A percentile compares a stretch with the other conserved stretches of the same genome.
Conservation (phyloP, 2,113 vertebrate genomes). For the Gambusia affinis region DNA sequence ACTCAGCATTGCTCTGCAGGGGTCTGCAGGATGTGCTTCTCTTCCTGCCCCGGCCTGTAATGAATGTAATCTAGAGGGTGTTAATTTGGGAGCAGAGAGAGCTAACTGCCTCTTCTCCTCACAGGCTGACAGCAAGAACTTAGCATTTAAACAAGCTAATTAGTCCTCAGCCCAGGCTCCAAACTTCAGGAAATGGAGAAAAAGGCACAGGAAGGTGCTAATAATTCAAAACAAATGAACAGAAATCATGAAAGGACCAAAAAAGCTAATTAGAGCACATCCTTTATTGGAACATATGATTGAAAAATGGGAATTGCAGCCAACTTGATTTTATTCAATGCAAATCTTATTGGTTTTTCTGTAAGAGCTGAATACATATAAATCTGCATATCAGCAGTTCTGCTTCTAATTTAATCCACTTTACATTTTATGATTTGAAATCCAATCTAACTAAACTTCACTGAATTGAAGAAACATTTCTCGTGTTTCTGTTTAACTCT, state of each 20-base stretch:
- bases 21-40: conserved; percentile 31
- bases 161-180: conserved; percentile 13
- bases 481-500: not conserved
- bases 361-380: not conserved
- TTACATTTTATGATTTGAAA: not conserved
- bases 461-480: not conserved
- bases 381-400: not conserved
- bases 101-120: conserved; percentile 38
- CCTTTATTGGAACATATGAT: not conserved
- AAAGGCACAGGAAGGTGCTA: conserved; percentile 5
- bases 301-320: not conserved
- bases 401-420: not conserved
- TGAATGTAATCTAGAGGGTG: conserved; percentile 51
- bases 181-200: conserved; percentile 3
- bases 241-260: not conserved
- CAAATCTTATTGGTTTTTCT: not conserved
- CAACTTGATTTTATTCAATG: not conserved
- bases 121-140: conserved; percentile 27
- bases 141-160: conserved; percentile 31
- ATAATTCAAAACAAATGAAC: not conserved
- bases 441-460: too few species aligned
- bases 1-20: conserved; percentile 41
- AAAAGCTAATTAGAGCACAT: not conserved
- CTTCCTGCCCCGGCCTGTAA: conserved; percentile 28
- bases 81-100: conserved; percentile 44